These are phyloP conservation scores for Thomomys bottae DNA, from an alignment of 2,113 vertebrate genomes.

Conservation along the genomic window DNA sequence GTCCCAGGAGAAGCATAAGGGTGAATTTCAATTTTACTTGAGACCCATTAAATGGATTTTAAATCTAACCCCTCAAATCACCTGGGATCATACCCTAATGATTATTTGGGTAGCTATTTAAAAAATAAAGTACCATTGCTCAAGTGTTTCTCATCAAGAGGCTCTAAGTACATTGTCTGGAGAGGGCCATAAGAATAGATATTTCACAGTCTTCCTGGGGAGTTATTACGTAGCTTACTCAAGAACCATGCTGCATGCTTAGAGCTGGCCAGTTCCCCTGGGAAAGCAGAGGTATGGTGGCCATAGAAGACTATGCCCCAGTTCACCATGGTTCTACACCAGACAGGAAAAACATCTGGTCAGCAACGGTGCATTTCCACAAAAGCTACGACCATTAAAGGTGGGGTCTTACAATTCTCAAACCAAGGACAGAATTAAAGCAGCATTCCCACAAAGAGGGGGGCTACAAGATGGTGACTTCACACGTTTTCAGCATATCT, in stretches of 20 bases:
- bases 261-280: background rate
- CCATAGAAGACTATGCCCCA: background rate
- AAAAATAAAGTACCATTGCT: background rate
- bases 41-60: background rate
- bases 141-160: background rate
- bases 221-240: background rate
- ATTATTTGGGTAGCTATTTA: background rate
- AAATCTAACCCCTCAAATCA: no score
- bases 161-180: background rate
- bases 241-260: background rate
- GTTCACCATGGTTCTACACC: background rate
- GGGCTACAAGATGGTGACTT: background rate
- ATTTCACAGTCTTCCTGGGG: background rate
- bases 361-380: background rate
- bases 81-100: background rate
- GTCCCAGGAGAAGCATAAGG: background rate
- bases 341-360: background rate
- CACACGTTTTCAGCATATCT: background rate
- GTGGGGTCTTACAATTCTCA: slow-evolving; percentile 20
- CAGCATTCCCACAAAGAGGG: background rate
- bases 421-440: background rate
- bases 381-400: background rate
- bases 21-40: background rate
- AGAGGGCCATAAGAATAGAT: background rate
- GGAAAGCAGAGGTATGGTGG: background rate